phyloP scores from a whole-genome alignment of 2,888 invertebrate genomes.

The Schizaphis graminum region DNA sequence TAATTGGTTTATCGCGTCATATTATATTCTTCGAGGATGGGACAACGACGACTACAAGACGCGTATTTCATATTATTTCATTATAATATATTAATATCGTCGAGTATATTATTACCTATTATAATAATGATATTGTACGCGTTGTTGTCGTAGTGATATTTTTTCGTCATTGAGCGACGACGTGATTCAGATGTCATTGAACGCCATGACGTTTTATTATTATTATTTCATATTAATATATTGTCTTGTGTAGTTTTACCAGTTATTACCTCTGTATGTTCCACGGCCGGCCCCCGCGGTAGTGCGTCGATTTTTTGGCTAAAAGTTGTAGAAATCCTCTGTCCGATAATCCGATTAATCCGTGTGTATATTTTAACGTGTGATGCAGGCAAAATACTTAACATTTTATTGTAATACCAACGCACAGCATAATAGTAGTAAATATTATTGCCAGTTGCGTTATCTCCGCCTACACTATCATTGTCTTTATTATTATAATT shows the following conservation, averaged over 20 bases:
- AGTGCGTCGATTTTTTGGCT: not conserved
- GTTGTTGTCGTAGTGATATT: not conserved
- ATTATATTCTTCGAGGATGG: not conserved
- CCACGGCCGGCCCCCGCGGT: not conserved
- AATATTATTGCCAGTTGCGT: not conserved
- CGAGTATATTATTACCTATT: not conserved
- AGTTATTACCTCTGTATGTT: not conserved
- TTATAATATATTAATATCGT: not conserved
- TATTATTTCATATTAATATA: not conserved
- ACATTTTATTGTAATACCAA: not conserved
- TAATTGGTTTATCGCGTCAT: not conserved
- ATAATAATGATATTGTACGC: not conserved
- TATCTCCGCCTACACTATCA: conserved; percentile 6
- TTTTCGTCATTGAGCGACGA: conserved; percentile 21
- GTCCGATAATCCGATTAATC: not conserved
- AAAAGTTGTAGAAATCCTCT: not conserved
- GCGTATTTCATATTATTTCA: not conserved
- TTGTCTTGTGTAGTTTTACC: not conserved
- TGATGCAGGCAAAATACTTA: not conserved
- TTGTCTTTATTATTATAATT: not conserved
- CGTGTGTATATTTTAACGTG: not conserved
- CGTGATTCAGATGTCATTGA: conserved; percentile 51
- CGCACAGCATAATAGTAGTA: not conserved
- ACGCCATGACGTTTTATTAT: not conserved
- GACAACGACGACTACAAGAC: not conserved